Evolutionary conservation across 2,797 vertebrate species (phyloP), one percentile per base, ranked within the genome.

Genomic region (Neosalanx taihuensis): DNA sequence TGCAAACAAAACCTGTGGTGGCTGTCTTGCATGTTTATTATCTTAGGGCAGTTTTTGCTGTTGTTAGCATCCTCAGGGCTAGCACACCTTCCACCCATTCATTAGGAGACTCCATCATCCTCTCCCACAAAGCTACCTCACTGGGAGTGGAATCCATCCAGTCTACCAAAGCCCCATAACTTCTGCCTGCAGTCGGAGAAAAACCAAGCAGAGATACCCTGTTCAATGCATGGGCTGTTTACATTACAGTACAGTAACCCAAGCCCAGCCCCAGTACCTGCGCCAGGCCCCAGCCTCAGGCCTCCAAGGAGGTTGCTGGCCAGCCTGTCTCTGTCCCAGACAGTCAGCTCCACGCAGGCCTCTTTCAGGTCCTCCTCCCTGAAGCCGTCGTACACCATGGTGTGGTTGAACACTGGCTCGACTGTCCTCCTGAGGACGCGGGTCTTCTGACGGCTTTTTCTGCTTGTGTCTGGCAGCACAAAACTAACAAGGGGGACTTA

Each of bases 321-420:
- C n/a, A 99, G 91, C 79, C 93, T 92, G 87, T 98, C 94, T 67
- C 94, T 90, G 86, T 98, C 96, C 98, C 97, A 99, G 58, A 97
- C 96, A 0, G 96, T 98, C 72, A 99, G 94, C 79, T 99, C 97
- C 69, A 97, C 81, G 3, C 98, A 99, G 75, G 96, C 96, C 71
- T 99, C 96, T 1, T 46, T 91, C 26, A 99, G 84, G 72, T 99
- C 97, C 29, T 90, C 89, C 60, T 92, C 87, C 70, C 88, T 91
- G 87, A 99, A 98, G 64, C 98, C 98, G 4, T 99, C 96, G 0
- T 99, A 99, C 64, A 99, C 97, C 96, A 99, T 98, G 0, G 97
- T 99, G 86, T 99, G 97, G 88, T 99, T 99, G 81, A 98, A 99
- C 17, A 93, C 70, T 0, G 98, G 98, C 61, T 93, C 93, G 17